Evolutionary conservation across 2,113 vertebrate species (phyloP).

Genomic region (Panthera tigris): DNA sequence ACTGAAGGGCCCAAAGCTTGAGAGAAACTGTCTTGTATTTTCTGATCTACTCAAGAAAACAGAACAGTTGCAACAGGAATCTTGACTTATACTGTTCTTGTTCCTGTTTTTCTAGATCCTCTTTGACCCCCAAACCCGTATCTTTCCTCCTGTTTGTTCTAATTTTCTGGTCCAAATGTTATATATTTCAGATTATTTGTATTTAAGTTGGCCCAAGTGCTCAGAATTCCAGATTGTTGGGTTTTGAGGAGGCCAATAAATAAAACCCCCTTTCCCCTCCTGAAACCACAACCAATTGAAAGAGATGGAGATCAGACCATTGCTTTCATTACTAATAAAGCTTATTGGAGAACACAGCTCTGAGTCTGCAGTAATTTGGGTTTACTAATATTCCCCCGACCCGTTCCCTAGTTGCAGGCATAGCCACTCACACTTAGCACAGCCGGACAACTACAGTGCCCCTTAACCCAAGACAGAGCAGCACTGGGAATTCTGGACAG

Average conservation of each 20-base stretch:
- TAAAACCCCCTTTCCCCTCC: background rate
- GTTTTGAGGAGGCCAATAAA: background rate
- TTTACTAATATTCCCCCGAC: background rate
- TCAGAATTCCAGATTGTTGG: background rate
- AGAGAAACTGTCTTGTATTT: background rate
- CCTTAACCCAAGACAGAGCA: background rate
- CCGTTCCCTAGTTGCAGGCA: background rate
- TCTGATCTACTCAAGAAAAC: slow-evolving; percentile 19
- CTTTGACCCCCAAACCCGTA: background rate
- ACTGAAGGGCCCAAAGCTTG: background rate
- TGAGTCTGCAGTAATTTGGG: background rate
- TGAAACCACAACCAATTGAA: slow-evolving; percentile 33
- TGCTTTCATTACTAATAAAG: background rate
- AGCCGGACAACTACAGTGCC: no score
- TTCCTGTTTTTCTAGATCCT: slow-evolving; percentile 24
- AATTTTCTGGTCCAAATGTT: background rate
- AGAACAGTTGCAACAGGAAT: background rate
- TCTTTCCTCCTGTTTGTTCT: background rate
- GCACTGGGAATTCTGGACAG: background rate
- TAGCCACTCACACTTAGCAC: background rate
- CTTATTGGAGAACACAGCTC: background rate
- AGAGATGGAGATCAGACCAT: background rate
- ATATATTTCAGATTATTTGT: background rate
- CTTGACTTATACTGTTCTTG: background rate
- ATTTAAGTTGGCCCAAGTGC: background rate